Evolutionary conservation across 1,140 invertebrate species (phyloP).

Genomic region (Hyphantria cunea): DNA sequence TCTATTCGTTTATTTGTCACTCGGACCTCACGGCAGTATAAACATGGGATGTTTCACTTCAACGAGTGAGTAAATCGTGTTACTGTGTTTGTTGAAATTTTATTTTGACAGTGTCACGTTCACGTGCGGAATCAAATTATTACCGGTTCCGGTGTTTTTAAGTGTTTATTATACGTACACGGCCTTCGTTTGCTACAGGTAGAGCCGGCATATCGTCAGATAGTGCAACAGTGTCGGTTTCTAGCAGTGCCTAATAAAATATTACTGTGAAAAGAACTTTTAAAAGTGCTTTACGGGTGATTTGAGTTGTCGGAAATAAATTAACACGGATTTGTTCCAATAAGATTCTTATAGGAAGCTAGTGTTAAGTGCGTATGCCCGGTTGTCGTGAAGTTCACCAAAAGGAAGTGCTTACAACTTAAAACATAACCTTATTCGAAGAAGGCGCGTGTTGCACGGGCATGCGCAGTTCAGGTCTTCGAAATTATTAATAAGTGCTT

Average conservation of each 20-base stretch:
- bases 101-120: constrained; percentile 75
- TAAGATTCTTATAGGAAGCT: constrained; percentile 65
- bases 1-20: constrained; percentile 79
- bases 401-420: constrained; percentile 63
- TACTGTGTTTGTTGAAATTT: constrained; percentile 53
- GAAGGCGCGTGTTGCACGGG: constrained; percentile 67
- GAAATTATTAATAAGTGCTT: constrained; percentile 71
- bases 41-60: constrained; percentile 56
- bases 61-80: constrained; percentile 58
- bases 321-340: constrained; percentile 53
- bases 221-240: constrained; percentile 58
- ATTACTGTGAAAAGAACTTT: constrained; percentile 41
- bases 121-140: constrained; percentile 72
- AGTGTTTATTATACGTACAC: constrained; percentile 73
- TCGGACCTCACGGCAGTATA: constrained; percentile 50
- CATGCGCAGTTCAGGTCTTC: constrained; percentile 71
- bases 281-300: constrained; percentile 33
- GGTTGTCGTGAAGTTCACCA: constrained; percentile 49
- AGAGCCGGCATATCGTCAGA: constrained; percentile 65
- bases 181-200: constrained; percentile 72
- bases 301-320: constrained; percentile 46
- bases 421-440: constrained; percentile 75
- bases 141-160: constrained; percentile 76
- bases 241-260: constrained; percentile 46
- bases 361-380: constrained; percentile 47